A percentile compares a stretch with the other conserved stretches of the same genome.
These are phyloP conservation scores for Oxystoma pomonae DNA, from an alignment of 2,888 invertebrate species.

Conservation along the genomic window DNA sequence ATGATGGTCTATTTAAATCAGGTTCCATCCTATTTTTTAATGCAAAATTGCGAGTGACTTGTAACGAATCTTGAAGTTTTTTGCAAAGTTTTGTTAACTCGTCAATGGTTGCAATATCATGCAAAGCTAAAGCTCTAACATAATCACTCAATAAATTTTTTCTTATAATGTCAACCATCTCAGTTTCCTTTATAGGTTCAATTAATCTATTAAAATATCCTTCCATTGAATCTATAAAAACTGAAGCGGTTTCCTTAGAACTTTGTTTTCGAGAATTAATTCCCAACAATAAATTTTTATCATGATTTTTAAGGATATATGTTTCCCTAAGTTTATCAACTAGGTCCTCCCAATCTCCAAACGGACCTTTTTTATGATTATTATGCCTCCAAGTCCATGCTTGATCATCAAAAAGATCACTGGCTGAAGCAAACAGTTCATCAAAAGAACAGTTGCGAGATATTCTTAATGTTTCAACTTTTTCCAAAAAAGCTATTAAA, in stretches of 20 bases:
- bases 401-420: constrained; percentile 4
- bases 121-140: neutral
- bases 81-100: neutral
- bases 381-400: constrained; percentile 7
- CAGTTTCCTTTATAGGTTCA: neutral
- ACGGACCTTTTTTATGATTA: constrained; percentile 1
- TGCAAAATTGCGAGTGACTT: neutral
- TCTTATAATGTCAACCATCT: constrained; percentile 2
- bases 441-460: constrained; percentile 1
- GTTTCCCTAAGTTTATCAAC: neutral
- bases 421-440: constrained; percentile 5
- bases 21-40: neutral
- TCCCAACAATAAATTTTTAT: neutral
- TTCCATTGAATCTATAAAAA: constrained; percentile 7
- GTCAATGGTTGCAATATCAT: constrained; percentile 1
- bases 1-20: neutral
- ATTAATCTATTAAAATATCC: neutral
- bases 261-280: neutral
- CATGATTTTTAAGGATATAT: neutral
- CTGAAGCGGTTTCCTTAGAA: neutral
- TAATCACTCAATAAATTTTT: constrained; percentile 7
- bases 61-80: neutral
- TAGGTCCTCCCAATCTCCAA: constrained; percentile 4
- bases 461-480: constrained; percentile 5
- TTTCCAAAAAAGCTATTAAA: constrained; percentile 9